phyloP scores from a whole-genome alignment of 1,140 invertebrate species.

The Drosophila subobscura region DNA sequence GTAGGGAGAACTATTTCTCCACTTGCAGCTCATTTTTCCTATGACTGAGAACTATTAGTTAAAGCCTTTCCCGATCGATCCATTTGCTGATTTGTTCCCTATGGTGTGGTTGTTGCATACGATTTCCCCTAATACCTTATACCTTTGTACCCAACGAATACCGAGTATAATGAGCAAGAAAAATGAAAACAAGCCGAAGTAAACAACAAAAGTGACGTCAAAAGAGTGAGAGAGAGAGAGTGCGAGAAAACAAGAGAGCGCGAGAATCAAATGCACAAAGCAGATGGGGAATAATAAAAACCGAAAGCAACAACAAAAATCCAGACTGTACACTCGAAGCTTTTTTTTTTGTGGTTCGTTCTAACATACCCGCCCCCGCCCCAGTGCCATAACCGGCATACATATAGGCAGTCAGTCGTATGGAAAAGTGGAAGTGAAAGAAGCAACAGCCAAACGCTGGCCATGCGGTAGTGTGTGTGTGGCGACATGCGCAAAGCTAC shows the following conservation, averaged over 20 bases:
- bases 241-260: no score
- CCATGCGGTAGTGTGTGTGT: conserved; percentile 12
- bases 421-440: conserved; percentile 77
- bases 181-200: conserved; percentile 74
- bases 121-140: no score
- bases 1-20: no score
- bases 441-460: conserved; percentile 62
- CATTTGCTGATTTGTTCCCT: no score
- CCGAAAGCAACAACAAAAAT: conserved; percentile 63
- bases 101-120: no score
- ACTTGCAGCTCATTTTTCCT: no score
- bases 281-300: conserved; percentile 47
- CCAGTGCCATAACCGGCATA: conserved; percentile 20
- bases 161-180: conserved; percentile 48
- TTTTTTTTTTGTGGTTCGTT: conserved; percentile 31
- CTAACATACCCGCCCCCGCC: conserved; percentile 9
- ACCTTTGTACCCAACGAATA: conserved; percentile 24
- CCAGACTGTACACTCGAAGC: conserved; percentile 73
- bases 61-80: no score
- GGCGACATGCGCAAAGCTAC: conserved; percentile 36
- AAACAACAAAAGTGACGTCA: conserved; percentile 81
- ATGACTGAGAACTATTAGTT: no score
- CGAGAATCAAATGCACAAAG: conserved; percentile 71
- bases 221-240: conserved; percentile 36
- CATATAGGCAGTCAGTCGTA: conserved; percentile 28